Evolutionary conservation across 2,113 vertebrate species (phyloP).

Genomic region (Sturnira hondurensis): DNA sequence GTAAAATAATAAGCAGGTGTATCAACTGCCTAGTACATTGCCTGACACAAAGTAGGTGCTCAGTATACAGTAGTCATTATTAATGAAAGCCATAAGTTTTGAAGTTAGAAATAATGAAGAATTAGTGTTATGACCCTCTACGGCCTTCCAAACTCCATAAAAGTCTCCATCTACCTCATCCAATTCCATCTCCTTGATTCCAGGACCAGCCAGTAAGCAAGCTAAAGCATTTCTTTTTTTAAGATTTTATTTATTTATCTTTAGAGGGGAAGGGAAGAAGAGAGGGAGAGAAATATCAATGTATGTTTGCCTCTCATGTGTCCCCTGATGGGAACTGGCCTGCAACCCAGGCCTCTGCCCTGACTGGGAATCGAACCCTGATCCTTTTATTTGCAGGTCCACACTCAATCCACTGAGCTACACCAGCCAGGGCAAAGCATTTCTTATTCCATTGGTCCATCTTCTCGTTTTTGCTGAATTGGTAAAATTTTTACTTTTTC

Average conservation of each 20-base stretch:
- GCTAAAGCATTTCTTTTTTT: conserved; percentile 39
- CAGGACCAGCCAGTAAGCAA: neutral
- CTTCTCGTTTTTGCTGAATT: conserved; percentile 31
- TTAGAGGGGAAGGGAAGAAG: no score
- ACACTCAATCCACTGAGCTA: no score
- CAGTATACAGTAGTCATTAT: neutral
- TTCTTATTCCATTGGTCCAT: conserved; percentile 25
- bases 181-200: neutral
- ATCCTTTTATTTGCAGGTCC: no score
- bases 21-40: neutral
- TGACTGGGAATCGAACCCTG: no score
- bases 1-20: neutral
- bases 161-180: neutral
- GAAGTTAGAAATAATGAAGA: conserved; percentile 38
- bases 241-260: no score
- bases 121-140: neutral
- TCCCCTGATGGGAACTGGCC: no score
- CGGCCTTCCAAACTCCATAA: neutral
- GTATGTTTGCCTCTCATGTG: no score
- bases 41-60: neutral
- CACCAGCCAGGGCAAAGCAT: no score
- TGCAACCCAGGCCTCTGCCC: no score
- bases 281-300: no score
- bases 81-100: conserved; percentile 13
- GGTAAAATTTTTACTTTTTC: conserved; percentile 46